phyloP scores from a whole-genome alignment of 2,888 invertebrate genomes.

The Rhingia campestris region DNA sequence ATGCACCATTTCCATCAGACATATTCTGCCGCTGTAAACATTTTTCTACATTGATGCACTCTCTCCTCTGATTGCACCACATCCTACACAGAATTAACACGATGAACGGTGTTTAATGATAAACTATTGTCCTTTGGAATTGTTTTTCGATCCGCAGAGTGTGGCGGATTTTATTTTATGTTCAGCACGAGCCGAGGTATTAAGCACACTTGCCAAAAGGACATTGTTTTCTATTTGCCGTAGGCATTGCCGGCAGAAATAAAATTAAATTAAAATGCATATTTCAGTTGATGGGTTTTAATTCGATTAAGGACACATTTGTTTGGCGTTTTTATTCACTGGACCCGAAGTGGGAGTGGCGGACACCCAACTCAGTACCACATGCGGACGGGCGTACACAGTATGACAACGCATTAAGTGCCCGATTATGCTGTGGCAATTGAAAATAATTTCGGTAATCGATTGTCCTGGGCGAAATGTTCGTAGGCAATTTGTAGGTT shows the following conservation, averaged over 20 bases:
- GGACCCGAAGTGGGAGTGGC: not conserved
- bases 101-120: constrained; percentile 10
- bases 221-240: constrained; percentile 40
- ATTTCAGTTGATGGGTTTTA: constrained; percentile 54
- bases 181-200: not conserved
- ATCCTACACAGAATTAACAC: constrained; percentile 9
- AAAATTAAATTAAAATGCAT: constrained; percentile 59
- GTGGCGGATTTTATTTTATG: constrained; percentile 1
- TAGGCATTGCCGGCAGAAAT: not conserved
- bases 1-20: not conserved
- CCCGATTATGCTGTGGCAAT: constrained; percentile 39
- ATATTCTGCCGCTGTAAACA: not conserved
- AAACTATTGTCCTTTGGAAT: constrained; percentile 46
- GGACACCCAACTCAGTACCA: not conserved
- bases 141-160: constrained; percentile 10
- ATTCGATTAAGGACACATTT: constrained; percentile 56
- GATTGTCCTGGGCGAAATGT: constrained; percentile 25
- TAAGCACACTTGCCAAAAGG: constrained; percentile 3
- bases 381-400: not conserved
- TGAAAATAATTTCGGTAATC: constrained; percentile 60
- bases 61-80: not conserved
- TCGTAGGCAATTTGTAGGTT: constrained; percentile 12
- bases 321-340: constrained; percentile 20
- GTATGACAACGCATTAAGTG: constrained; percentile 47
- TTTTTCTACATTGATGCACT: not conserved